Evolutionary conservation across 2,113 vertebrate genomes (phyloP).

Genomic region (Bungarus multicinctus): DNA sequence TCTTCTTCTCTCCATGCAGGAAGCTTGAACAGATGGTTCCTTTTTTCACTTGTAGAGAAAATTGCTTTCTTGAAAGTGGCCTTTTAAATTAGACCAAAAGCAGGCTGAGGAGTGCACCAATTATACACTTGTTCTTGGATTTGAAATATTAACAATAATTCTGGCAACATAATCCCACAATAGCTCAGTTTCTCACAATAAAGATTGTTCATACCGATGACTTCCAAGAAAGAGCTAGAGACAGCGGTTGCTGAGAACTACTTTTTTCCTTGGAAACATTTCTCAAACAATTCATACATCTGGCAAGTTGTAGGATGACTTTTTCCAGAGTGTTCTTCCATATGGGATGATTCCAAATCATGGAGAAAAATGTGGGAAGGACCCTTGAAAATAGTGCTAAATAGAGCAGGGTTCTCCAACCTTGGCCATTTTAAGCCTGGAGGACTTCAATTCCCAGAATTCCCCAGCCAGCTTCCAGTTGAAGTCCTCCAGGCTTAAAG

Average conservation of each 20-base stretch:
- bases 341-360: neutral
- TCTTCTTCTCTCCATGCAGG: neutral
- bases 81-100: neutral
- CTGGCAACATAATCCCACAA: neutral
- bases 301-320: neutral
- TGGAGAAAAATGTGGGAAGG: too few species aligned
- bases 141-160: neutral
- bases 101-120: neutral
- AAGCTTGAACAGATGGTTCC: neutral
- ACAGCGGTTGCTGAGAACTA: neutral
- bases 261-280: neutral
- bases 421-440: too few species aligned
- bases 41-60: neutral
- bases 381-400: neutral
- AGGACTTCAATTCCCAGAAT: too few species aligned
- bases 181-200: neutral
- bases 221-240: neutral
- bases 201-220: neutral
- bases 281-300: neutral
- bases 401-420: too few species aligned
- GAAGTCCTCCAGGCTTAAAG: too few species aligned
- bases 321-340: neutral
- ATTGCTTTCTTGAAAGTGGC: neutral
- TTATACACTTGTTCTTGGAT: neutral
- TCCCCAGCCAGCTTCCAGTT: too few species aligned